Base-by-base conservation (phyloP, 1,140 invertebrate genomes). In the honey bee (Apis mellifera) region DNA sequence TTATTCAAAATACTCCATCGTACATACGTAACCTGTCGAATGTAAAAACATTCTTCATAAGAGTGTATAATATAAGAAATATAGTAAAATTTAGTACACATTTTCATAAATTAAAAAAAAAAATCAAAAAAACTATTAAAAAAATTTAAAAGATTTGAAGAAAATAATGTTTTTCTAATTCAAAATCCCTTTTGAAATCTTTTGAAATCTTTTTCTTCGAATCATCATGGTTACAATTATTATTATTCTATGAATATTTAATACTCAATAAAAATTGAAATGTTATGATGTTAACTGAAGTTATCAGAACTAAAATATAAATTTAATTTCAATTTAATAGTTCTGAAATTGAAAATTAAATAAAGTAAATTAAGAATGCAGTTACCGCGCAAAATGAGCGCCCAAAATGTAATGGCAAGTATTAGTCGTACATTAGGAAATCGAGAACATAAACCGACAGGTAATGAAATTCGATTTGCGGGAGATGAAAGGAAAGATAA, bases 401-500 rank as follows among this genome's bases (percentile, higher is more conserved):
- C 92, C 0, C 93, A 94, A 65, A 94, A 93, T 68, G 90, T 94
- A 76, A 92, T 93, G 92, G 92, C 93, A 32, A 94, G 92, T 68
- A 93, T 94, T 70, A 92, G 90, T 70, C 90, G 92, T 50, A 92
- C 90, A 19, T 70, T 94, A 78, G 93, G 91, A 11, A 93, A 88
- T 21, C 91, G 91, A 19, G 92, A 93, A 8, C 89, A 83, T 17
- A 92, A 92, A 73, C 59, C 90, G 9, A 83, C 95, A 80, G 94
- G 95, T 87, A 95, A 95, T 91, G 95, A 95, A 92, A 95, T 96
- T 42, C 96, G 95, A 91, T 94, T 96, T 80, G 96, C 96, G 26
- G 96, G 96, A 72, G 96, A 97, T 88, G 96, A 97, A 86, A 96
- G 96, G 90, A 97, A 97, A 93, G 97, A 97, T 88, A 95, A 96